Evolutionary conservation across 2,797 vertebrate genomes (phyloP).

Genomic region (Enteromius anoplus): DNA sequence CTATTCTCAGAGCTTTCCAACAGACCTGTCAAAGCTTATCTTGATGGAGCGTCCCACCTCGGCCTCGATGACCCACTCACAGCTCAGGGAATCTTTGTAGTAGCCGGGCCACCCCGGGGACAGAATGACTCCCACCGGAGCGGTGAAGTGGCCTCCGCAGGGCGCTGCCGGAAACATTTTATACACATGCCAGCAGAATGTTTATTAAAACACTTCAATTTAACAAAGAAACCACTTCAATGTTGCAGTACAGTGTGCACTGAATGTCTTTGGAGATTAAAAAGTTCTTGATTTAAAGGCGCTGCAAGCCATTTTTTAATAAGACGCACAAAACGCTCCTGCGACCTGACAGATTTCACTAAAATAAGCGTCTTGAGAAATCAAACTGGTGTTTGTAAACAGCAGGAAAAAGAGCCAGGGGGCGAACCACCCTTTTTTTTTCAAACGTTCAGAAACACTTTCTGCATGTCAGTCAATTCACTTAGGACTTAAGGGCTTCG

Average conservation of each 20-base stretch:
- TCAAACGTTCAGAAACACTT: neutral
- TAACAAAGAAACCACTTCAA: neutral
- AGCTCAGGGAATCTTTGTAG: constrained; percentile 91
- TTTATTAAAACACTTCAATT: neutral
- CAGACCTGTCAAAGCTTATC: constrained; percentile 91
- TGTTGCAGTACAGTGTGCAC: neutral
- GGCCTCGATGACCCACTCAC: constrained; percentile 92
- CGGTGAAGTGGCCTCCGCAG: constrained; percentile 87
- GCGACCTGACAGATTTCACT: neutral
- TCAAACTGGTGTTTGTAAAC: neutral
- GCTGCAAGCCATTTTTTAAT: neutral
- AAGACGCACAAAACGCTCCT: neutral
- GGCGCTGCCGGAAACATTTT: constrained; percentile 72
- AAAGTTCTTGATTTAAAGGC: neutral
- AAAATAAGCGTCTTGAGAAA: neutral
- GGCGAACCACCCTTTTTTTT: neutral
- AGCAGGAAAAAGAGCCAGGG: neutral
- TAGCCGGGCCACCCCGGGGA: constrained; percentile 91
- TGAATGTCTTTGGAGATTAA: neutral
- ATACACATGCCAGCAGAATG: neutral
- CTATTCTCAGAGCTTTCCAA: constrained; percentile 32
- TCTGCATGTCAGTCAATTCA: neutral
- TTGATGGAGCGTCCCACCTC: constrained; percentile 89
- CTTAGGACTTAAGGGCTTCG: neutral
- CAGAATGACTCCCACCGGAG: constrained; percentile 86